Conservation (phyloP, 1,140 invertebrate species). For the Scylla paramamosain region DNA sequence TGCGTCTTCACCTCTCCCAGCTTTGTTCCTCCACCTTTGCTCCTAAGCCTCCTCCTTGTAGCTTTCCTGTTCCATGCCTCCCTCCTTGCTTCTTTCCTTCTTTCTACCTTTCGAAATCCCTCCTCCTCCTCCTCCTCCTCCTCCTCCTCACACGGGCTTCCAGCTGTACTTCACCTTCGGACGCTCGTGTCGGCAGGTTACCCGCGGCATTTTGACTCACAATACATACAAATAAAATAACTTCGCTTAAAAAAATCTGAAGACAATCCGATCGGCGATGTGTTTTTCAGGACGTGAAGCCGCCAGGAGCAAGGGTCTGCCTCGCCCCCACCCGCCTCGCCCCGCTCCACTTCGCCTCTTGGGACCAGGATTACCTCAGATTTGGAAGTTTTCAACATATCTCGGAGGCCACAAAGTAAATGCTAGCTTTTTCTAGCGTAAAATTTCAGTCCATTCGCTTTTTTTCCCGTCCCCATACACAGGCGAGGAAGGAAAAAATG, state of each 20-base stretch:
- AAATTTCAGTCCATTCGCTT: not conserved
- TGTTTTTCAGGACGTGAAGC: conserved; percentile 9
- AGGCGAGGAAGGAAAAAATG: not conserved
- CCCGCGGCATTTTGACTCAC: not conserved
- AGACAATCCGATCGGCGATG: not conserved
- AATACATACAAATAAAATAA: conserved; percentile 25
- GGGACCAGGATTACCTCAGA: conserved; percentile 29
- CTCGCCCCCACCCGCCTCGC: not conserved
- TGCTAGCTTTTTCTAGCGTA: not conserved
- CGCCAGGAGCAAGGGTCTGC: not conserved
- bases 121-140: not conserved
- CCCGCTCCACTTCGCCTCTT: conserved; percentile 4
- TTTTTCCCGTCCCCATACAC: not conserved
- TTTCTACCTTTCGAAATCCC: not conserved
- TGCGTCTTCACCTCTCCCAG: not conserved
- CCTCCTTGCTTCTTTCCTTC: not conserved
- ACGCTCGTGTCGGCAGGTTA: not conserved
- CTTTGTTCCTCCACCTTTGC: not conserved
- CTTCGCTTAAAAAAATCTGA: not conserved
- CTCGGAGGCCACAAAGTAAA: conserved; percentile 48
- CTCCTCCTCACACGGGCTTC: not conserved
- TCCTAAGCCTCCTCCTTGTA: not conserved
- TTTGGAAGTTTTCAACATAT: conserved; percentile 2
- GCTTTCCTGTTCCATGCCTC: not conserved
- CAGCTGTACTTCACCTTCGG: not conserved